phyloP scores from a whole-genome alignment of 2,888 invertebrate species.

The Drosophila koepferae region DNA sequence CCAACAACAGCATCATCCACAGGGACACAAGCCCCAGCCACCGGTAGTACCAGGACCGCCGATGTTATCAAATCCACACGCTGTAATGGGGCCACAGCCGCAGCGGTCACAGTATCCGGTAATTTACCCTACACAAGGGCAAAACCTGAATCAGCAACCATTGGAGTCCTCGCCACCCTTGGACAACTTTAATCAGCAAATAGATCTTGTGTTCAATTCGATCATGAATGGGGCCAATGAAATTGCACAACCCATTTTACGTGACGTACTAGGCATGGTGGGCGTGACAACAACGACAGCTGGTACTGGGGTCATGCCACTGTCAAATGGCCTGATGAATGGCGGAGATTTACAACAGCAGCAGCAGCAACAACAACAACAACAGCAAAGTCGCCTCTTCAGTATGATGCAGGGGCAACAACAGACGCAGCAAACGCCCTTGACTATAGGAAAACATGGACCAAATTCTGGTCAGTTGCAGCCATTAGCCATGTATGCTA shows the following conservation, averaged over 20 bases:
- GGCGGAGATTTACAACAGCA: conserved; percentile 68
- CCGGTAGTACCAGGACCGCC: conserved; percentile 41
- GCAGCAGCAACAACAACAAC: conserved; percentile 51
- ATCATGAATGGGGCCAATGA: conserved; percentile 84
- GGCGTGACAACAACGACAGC: conserved; percentile 55
- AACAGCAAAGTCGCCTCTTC: conserved; percentile 62
- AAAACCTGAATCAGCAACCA: conserved; percentile 55
- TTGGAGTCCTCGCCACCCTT: conserved; percentile 75
- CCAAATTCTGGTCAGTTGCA: conserved; percentile 45
- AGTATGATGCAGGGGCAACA: conserved; percentile 66
- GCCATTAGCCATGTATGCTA: conserved; percentile 49
- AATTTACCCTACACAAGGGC: conserved; percentile 66
- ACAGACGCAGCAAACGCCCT: conserved; percentile 38
- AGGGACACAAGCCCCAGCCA: conserved; percentile 61
- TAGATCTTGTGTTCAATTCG: conserved; percentile 85
- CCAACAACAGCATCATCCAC: conserved; percentile 57
- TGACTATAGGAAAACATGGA: conserved; percentile 48
- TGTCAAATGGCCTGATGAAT: conserved; percentile 63
- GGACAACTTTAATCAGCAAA: conserved; percentile 84
- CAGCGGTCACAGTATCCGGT: conserved; percentile 76
- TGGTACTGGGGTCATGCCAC: conserved; percentile 41
- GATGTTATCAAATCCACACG: conserved; percentile 65
- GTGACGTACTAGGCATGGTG: conserved; percentile 84
- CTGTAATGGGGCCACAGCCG: conserved; percentile 56
- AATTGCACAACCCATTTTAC: conserved; percentile 84